Evolutionary conservation across 1,140 invertebrate species (phyloP), one percentile per base, ranked within the genome.

Genomic region (Apolygus lucorum): DNA sequence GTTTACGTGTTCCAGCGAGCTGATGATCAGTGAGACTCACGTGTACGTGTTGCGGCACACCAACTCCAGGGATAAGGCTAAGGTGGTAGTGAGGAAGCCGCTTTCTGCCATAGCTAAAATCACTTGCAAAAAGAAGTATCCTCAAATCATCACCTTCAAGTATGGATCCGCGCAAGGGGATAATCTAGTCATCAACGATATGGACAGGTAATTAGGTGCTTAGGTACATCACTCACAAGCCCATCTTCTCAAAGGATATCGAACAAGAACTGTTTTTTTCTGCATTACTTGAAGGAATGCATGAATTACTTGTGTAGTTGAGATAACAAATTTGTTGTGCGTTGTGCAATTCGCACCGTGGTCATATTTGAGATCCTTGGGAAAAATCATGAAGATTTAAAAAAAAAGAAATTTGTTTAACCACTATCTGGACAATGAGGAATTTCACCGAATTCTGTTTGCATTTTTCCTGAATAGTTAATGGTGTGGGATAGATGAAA

Each of bases 71-170:
- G 90, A 80, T 2, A 86, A 87, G 74, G 94, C 90, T 0, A 88
- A 91, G 77, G 86, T 98, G 1, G 88, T 93, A 72, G 90, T 92
- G 0, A 85, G 90, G 72, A 84, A 93, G 34, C 90, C 91, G 0
- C 81, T 99, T 63, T 90, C 90, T 14, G 90, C 89, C 49, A 93
- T 98, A 74, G 90, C 97, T 14, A 96, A 94, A 82, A 98, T 99
- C 70, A 98, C 95, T 0, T 95, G 93, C 11, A 94, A 95, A 78
- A 95, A 96, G 78, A 87, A 88, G 68, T 88, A 93, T 79, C 93
- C 95, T 0, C 92, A 98, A 78, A 80, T 98, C 70, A 97, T 99
- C 70, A 98, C 95, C 1, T 96, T 98, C 78, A 96, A 96, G 78
- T 95, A 95, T 77, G 93, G 93, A 17, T 84, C 87, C 28, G 85